Percentiles rank a stretch among this genome's conserved stretches.
Conservation (phyloP, 2,888 invertebrate species). For the Eumerus sabulonum region DNA sequence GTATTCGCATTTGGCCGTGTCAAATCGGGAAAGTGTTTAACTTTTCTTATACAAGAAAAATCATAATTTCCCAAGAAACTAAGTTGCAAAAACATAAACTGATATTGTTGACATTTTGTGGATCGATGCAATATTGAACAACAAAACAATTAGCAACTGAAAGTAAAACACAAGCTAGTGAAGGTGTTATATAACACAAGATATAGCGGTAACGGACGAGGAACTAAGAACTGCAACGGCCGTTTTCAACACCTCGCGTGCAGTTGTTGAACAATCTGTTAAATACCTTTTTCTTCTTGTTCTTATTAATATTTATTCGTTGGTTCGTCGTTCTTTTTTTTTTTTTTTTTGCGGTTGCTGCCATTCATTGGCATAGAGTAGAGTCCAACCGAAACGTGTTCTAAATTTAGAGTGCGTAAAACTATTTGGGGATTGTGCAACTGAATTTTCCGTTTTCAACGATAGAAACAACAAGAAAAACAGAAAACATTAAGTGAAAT, state of each 20-base stretch:
- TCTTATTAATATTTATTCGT: background rate
- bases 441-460: background rate
- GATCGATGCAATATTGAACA: too few relatives aligned
- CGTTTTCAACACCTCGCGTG: slow-evolving; percentile 7
- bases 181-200: slow-evolving; percentile 39
- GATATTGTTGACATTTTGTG: too few relatives aligned
- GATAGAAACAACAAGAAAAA: slow-evolving; percentile 18
- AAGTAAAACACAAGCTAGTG: slow-evolving; percentile 12
- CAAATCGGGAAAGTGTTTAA: slow-evolving; percentile 47
- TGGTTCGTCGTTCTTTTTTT: background rate
- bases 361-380: slow-evolving; percentile 24
- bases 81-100: background rate
- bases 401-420: slow-evolving; percentile 49
- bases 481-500: too few relatives aligned
- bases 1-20: slow-evolving; percentile 60
- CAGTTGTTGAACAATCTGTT: background rate
- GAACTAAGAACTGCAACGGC: slow-evolving; percentile 30
- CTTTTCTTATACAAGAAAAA: background rate
- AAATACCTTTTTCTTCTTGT: background rate
- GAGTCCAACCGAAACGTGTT: slow-evolving; percentile 10
- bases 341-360: background rate
- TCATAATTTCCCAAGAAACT: background rate
- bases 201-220: too few relatives aligned
- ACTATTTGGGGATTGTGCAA: slow-evolving; percentile 62
- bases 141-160: background rate